Percentiles rank a stretch among this genome's conserved stretches.
These are phyloP conservation scores for Bos indicus DNA, from an alignment of 2,113 vertebrate species.

Conservation along the genomic window DNA sequence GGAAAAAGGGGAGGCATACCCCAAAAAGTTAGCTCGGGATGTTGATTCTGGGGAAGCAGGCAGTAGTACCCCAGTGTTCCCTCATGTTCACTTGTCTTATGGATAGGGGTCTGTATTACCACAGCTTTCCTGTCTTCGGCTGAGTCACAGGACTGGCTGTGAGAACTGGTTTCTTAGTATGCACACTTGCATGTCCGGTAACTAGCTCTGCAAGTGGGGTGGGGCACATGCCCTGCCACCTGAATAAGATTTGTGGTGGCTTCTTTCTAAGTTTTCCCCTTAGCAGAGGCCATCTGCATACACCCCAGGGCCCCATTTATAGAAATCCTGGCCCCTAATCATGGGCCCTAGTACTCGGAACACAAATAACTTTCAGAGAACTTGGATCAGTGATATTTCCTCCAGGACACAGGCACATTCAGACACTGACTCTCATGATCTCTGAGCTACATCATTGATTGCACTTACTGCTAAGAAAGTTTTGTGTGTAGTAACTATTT, in stretches of 20 bases:
- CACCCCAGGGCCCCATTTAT: not conserved
- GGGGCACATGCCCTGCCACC: not conserved
- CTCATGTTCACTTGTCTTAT: not conserved
- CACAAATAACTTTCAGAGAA: not conserved
- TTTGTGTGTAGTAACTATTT: not conserved
- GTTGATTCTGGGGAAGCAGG: not conserved
- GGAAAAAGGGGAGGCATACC: not conserved
- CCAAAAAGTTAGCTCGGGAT: not conserved
- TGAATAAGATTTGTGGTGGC: not conserved
- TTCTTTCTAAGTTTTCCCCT: not conserved
- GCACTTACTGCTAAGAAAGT: not conserved
- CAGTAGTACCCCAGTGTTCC: not conserved
- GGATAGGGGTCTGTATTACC: not conserved
- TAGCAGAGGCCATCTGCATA: not conserved
- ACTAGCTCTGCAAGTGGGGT: not conserved
- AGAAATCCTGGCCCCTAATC: not conserved
- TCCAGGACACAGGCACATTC: not conserved
- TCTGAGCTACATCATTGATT: not conserved
- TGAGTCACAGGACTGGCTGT: not conserved
- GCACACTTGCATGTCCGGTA: not conserved
- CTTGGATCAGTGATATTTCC: not conserved
- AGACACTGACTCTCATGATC: not conserved
- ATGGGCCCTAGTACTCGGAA: not conserved
- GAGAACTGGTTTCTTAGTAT: not conserved
- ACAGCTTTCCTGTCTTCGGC: not conserved